Conservation (phyloP, 23 tunicate species). For the Trididemnum nubilum region DNA sequence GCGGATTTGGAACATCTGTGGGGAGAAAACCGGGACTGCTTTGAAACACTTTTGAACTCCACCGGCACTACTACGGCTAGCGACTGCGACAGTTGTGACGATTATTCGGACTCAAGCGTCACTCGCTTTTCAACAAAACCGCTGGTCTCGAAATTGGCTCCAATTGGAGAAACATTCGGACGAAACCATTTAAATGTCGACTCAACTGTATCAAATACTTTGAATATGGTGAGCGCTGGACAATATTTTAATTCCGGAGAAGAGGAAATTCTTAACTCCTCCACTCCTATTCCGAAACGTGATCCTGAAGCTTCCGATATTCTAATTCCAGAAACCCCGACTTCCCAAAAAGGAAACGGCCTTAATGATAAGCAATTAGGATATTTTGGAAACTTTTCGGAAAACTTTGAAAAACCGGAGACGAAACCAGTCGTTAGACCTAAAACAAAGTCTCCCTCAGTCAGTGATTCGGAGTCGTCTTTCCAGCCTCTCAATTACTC, state of each 20-base stretch:
- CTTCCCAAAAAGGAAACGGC: neutral
- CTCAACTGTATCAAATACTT: neutral
- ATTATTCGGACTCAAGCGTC: neutral
- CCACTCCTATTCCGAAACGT: neutral
- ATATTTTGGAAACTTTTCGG: neutral
- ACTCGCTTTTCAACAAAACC: neutral
- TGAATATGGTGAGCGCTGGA: neutral
- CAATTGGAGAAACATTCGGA: conserved; percentile 62
- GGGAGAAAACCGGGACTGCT: conserved; percentile 65
- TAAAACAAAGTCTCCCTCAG: neutral
- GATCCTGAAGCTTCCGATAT: neutral
- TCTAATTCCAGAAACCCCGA: neutral
- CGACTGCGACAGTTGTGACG: conserved; percentile 38
- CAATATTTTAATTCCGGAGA: neutral
- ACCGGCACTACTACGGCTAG: conserved; percentile 22
- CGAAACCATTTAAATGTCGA: conserved; percentile 7
- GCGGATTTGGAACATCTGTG: conserved; percentile 55
- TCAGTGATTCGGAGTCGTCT: neutral
- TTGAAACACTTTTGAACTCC: conserved; percentile 56
- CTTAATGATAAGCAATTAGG: neutral
- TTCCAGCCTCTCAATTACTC: neutral
- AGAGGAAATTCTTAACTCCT: neutral
- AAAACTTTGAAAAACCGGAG: neutral
- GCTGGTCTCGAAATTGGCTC: conserved; percentile 35
- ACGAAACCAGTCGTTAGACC: neutral